Evolutionary conservation across 2,113 vertebrate genomes (phyloP), one percentile per base, ranked within the genome.

Genomic region (Atherinomorus stipes): DNA sequence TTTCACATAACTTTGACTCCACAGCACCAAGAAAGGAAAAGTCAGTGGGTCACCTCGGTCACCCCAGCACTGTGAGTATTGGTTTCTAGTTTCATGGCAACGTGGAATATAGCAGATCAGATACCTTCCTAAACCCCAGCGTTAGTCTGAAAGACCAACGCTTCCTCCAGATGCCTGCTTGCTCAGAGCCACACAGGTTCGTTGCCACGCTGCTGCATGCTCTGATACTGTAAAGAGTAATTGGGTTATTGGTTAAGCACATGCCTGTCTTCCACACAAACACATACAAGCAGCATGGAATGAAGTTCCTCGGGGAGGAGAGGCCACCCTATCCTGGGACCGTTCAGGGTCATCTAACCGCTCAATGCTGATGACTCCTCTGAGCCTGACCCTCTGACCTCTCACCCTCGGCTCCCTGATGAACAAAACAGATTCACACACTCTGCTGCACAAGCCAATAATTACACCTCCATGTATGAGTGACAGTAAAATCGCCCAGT

Each of bases 351-450:
- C 88, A 88, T 72, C 86, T 88, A 73, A 83, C 81, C 19, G 85
- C 78, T 90, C 73, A 44, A 8, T 5, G 67, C 45, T 76, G 84
- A 90, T 62, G 72, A 77, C 59, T 90, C 90, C 89, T 86, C 85
- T 68, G 88, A 88, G 89, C 59, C 81, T 78, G 85, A 88, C 67
- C 31, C 82, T 68, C 50, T 69, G 18, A 84, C 85, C 88, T 72
- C 59, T 89, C 59, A 79, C 88, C 81, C 79, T 26, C 9, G 19
- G 56, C 64, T 84, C 82, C 67, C 84, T 90, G 85, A 90, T 88
- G 88, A 84, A 88, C 82, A 85, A 87, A 88, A 73, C 91, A 91
- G 91, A 90, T 68, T 47, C 75, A 88, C 85, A 85, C 83, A 82
- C 78, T 74, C 26, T 25, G 64, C 54, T 22, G 49, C 63, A 58